Evolutionary conservation across 2,113 vertebrate genomes (phyloP).

Genomic region (Anser brachyrhynchus): DNA sequence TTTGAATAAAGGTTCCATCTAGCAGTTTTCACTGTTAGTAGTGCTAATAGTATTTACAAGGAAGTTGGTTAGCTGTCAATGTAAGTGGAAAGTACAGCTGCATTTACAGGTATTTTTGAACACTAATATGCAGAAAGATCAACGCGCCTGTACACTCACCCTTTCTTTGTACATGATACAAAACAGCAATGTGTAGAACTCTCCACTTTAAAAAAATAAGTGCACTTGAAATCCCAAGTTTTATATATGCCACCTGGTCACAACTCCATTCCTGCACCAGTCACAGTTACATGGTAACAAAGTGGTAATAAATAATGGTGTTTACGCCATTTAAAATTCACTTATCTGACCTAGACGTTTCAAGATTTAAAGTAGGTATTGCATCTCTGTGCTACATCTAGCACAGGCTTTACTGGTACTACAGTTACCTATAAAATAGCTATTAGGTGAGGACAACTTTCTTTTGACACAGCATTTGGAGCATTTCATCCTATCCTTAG

Average conservation of each 20-base stretch:
- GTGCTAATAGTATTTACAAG: background rate
- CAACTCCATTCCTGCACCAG: background rate
- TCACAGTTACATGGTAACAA: background rate
- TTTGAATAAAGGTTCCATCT: background rate
- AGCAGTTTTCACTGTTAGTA: background rate
- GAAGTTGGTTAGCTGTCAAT: background rate
- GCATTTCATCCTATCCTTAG: background rate
- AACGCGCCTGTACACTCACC: rapidly evolving
- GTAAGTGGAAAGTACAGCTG: rapidly evolving
- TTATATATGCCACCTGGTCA: background rate
- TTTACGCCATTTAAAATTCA: background rate
- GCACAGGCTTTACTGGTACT: background rate
- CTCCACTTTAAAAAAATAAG: background rate
- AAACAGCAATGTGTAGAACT: background rate
- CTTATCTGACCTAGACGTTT: background rate
- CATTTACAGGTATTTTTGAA: background rate
- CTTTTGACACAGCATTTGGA: background rate
- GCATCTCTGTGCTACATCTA: background rate
- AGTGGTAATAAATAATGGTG: too few relatives aligned
- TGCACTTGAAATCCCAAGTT: background rate
- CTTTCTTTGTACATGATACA: background rate
- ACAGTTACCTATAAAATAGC: rapidly evolving
- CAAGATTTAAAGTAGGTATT: background rate
- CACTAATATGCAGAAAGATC: background rate
- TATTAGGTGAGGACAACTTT: background rate